A percentile compares a stretch with the other conserved stretches of the same genome.
Evolutionary conservation across 2,797 vertebrate genomes (phyloP).

Genomic region (Poecilia gillii): DNA sequence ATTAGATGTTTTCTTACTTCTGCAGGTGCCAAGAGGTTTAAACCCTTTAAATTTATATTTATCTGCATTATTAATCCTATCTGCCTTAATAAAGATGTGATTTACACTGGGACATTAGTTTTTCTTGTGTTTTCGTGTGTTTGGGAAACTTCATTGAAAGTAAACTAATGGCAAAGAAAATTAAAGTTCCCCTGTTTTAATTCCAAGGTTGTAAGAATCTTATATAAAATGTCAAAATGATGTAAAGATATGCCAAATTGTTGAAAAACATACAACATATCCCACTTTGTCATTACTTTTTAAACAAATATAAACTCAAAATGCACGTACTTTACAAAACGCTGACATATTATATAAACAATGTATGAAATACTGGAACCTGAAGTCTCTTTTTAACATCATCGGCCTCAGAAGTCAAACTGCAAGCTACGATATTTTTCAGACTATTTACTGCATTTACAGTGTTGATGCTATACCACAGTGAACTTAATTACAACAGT

Average conservation of each 20-base stretch:
- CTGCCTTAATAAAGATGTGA: neutral
- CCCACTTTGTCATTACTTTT: neutral
- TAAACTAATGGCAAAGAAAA: neutral
- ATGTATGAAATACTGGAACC: neutral
- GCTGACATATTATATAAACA: neutral
- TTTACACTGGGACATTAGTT: neutral
- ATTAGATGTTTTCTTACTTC: neutral
- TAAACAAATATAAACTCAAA: neutral
- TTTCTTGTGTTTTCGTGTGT: neutral
- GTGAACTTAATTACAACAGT: neutral
- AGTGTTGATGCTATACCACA: neutral
- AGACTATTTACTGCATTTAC: neutral
- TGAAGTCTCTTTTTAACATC: neutral
- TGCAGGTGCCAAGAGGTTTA: neutral
- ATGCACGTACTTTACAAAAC: neutral
- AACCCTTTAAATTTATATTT: neutral
- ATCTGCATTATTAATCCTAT: neutral
- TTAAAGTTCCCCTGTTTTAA: neutral
- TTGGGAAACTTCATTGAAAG: neutral
- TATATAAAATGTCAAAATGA: neutral
- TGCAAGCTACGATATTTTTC: neutral
- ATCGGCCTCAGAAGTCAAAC: neutral
- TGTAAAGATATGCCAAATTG: neutral
- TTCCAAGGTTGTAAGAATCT: neutral
- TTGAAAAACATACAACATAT: neutral